Conservation (phyloP, 2,797 vertebrate genomes). For the Triplophysa yarkandensis region DNA sequence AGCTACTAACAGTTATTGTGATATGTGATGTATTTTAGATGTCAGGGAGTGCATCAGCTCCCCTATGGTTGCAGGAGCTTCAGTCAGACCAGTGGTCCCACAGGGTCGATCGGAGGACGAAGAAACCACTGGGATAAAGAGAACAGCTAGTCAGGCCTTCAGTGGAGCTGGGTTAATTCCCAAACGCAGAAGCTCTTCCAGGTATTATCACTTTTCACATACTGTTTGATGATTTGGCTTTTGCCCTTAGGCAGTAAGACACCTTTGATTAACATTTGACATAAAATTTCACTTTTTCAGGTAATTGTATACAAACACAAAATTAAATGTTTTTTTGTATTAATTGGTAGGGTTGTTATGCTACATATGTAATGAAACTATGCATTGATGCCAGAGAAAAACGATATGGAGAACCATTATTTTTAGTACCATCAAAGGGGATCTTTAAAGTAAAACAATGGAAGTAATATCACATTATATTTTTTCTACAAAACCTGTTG, state of each 20-base stretch:
- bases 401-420: too few relatives aligned
- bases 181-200: slow-evolving; percentile 92
- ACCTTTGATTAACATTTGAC: too few relatives aligned
- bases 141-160: slow-evolving; percentile 81
- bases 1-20: too few relatives aligned
- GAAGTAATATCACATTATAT: too few relatives aligned
- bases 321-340: not conserved
- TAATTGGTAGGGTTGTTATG: too few relatives aligned
- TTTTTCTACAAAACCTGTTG: too few relatives aligned
- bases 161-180: slow-evolving; percentile 78
- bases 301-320: too few relatives aligned
- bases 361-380: too few relatives aligned
- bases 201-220: slow-evolving; percentile 68
- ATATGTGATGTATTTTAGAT: slow-evolving; percentile 60
- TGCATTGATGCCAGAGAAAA: too few relatives aligned
- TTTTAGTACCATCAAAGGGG: too few relatives aligned
- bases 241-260: not conserved
- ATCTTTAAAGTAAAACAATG: too few relatives aligned
- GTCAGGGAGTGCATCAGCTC: slow-evolving; percentile 68
- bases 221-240: not conserved
- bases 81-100: slow-evolving; percentile 78
- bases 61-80: slow-evolving; percentile 72
- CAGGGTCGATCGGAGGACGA: slow-evolving; percentile 92
- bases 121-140: slow-evolving; percentile 84
- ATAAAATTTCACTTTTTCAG: too few relatives aligned